These are phyloP conservation scores for Phalacrocorax brasilianus DNA, from an alignment of 2,113 vertebrate genomes.

Conservation along the genomic window DNA sequence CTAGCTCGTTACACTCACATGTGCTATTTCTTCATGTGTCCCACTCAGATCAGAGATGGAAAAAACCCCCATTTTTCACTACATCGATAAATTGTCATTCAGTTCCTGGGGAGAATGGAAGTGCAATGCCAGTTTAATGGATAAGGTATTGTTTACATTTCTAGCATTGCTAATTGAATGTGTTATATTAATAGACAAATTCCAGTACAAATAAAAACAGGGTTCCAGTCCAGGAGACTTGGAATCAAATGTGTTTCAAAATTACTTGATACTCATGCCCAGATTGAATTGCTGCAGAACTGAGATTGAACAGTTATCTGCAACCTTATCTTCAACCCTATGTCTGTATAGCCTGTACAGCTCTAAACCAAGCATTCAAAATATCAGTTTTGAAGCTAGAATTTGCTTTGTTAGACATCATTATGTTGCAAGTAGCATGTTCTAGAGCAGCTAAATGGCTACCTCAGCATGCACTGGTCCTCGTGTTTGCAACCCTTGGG, in stretches of 20 bases:
- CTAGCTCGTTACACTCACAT: neutral
- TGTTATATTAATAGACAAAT: neutral
- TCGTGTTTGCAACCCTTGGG: neutral
- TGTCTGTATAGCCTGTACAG: neutral
- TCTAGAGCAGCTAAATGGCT: neutral
- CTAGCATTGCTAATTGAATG: neutral
- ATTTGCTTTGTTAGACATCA: neutral
- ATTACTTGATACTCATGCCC: neutral
- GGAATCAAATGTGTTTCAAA: neutral
- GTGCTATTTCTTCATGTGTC: neutral
- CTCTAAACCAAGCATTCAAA: neutral
- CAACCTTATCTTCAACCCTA: neutral
- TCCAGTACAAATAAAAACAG: neutral
- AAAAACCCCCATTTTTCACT: neutral
- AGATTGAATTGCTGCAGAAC: neutral
- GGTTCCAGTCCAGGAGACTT: neutral
- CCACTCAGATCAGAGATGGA: neutral
- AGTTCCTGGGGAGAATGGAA: neutral
- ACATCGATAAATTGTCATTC: neutral
- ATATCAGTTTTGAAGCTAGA: neutral
- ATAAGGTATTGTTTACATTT: neutral
- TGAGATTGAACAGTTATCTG: neutral
- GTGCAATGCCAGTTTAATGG: neutral
- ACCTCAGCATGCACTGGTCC: neutral
- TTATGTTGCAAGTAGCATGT: neutral